These are phyloP conservation scores for Mormyrus proboscirostris DNA, from an alignment of 2,797 vertebrate genomes.

Conservation along the genomic window DNA sequence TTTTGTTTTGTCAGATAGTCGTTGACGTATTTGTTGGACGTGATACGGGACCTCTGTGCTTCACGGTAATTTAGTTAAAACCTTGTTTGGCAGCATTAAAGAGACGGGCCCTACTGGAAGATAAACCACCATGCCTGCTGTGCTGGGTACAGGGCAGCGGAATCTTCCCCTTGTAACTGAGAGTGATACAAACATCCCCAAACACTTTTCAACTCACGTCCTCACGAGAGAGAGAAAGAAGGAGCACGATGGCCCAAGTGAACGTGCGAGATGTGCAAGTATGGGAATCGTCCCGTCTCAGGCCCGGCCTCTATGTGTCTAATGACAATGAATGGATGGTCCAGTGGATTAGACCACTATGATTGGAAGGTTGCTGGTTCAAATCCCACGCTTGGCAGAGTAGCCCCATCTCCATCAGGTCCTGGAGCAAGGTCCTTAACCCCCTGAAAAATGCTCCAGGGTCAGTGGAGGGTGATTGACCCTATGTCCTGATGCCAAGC, in stretches of 20 bases:
- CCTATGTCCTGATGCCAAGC: background rate
- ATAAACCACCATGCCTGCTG: background rate
- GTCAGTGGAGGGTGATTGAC: background rate
- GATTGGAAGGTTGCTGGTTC: background rate
- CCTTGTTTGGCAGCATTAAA: background rate
- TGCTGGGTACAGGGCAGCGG: background rate
- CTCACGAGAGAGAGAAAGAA: background rate
- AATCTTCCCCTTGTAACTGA: background rate
- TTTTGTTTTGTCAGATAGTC: background rate
- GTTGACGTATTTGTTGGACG: background rate
- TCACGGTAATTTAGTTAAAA: background rate
- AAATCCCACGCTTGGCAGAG: background rate
- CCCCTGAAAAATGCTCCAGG: background rate
- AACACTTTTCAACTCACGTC: background rate
- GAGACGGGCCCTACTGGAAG: background rate
- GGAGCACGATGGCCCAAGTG: background rate
- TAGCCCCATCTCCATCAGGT: background rate
- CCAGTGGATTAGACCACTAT: background rate
- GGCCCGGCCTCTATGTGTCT: background rate
- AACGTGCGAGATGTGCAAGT: background rate
- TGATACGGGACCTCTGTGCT: background rate
- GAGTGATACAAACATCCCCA: background rate
- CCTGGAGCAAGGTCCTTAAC: background rate
- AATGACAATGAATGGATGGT: background rate
- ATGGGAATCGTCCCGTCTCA: background rate